Percentiles rank a stretch among this genome's conserved stretches.
Conservation (phyloP, 2,113 vertebrate genomes). For the Lonchura striata region DNA sequence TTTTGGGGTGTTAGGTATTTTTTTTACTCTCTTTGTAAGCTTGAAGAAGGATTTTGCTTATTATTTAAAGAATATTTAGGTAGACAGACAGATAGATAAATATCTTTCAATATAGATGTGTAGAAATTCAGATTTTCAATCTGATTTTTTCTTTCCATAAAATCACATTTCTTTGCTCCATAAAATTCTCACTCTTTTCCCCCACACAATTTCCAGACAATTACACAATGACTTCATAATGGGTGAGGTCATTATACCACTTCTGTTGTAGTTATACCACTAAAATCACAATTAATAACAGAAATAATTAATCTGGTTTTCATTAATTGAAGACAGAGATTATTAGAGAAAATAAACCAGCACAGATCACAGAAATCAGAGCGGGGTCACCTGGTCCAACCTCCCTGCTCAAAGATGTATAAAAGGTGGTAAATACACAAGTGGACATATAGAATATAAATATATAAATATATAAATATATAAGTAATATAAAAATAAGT, state of each 20-base stretch:
- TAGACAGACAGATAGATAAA: too few species aligned
- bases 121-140: background rate
- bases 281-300: background rate
- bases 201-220: background rate
- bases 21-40: background rate
- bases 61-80: background rate
- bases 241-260: background rate
- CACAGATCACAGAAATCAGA: background rate
- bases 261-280: background rate
- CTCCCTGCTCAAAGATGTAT: background rate
- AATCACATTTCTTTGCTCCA: background rate
- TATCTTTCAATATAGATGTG: too few species aligned
- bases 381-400: background rate
- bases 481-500: background rate
- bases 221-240: background rate
- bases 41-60: background rate
- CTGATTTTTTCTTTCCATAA: background rate
- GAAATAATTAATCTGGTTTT: background rate
- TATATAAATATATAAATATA: background rate
- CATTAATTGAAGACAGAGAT: too few species aligned
- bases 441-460: background rate
- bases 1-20: fast-evolving
- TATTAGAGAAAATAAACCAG: background rate
- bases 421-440: background rate
- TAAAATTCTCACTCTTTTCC: background rate